phyloP scores from a whole-genome alignment of 2,797 vertebrate species.

The Apogon talboti region DNA sequence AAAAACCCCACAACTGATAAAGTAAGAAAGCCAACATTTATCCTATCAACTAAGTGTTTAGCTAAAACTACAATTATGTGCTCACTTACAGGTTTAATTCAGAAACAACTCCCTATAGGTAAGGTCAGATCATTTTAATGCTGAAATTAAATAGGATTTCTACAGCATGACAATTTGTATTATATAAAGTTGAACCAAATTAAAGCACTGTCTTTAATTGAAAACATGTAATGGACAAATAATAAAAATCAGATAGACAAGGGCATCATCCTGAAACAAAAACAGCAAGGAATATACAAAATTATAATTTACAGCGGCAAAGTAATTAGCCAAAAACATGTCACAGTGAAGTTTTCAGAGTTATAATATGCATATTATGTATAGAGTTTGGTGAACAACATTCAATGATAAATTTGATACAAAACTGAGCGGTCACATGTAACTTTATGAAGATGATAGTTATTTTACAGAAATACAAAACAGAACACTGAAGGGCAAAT shows the following conservation, averaged over 20 bases:
- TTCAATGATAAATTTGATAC: slow-evolving; percentile 47
- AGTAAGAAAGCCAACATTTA: not conserved
- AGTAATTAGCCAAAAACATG: slow-evolving; percentile 53
- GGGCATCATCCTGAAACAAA: slow-evolving; percentile 31
- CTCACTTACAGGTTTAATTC: slow-evolving; percentile 35
- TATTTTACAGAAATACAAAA: slow-evolving; percentile 53
- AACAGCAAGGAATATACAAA: slow-evolving; percentile 40
- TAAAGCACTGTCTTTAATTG: slow-evolving; percentile 25
- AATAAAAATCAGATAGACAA: slow-evolving; percentile 25
- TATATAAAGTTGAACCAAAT: slow-evolving; percentile 28
- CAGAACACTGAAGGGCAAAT: slow-evolving; percentile 53
- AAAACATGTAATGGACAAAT: slow-evolving; percentile 28
- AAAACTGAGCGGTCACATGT: slow-evolving; percentile 43
- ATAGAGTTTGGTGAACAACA: slow-evolving; percentile 54
- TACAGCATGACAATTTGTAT: slow-evolving; percentile 28
- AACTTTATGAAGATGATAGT: slow-evolving; percentile 37
- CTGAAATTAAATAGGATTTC: slow-evolving; percentile 18
- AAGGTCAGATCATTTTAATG: slow-evolving; percentile 18
- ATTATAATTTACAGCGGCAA: slow-evolving; percentile 42
- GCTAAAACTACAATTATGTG: not conserved
- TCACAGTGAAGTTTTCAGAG: slow-evolving; percentile 59
- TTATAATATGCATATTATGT: slow-evolving; percentile 64
- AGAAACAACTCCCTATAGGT: slow-evolving; percentile 36
- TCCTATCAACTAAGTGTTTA: not conserved
- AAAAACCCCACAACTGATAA: too few species aligned